Percentiles rank a stretch among this genome's conserved stretches.
phyloP scores from a whole-genome alignment of 2,113 vertebrate genomes.

The Aix galericulata region DNA sequence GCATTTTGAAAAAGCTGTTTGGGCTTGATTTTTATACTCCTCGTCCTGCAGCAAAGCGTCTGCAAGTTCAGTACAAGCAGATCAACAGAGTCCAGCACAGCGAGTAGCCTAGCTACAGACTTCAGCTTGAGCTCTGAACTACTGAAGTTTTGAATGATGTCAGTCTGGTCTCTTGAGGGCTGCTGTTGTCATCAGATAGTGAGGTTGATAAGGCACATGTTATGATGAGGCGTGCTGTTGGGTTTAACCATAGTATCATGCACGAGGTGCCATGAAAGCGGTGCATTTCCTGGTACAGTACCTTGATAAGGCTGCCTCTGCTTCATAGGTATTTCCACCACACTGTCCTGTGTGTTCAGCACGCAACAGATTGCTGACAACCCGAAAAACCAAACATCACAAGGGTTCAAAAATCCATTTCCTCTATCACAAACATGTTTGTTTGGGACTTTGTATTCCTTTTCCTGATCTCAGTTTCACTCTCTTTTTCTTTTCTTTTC shows the following conservation, averaged over 20 bases:
- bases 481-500: neutral
- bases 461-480: neutral
- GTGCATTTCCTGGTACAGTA: constrained; percentile 49
- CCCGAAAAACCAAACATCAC: neutral
- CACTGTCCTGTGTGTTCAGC: neutral
- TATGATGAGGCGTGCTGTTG: constrained; percentile 25
- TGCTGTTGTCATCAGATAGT: constrained; percentile 68
- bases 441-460: neutral
- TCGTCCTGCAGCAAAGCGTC: constrained; percentile 1
- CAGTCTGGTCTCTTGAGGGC: constrained; percentile 46
- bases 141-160: constrained; percentile 63
- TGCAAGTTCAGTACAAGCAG: constrained; percentile 4
- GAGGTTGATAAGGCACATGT: constrained; percentile 49
- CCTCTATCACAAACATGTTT: neutral
- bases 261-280: neutral
- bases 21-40: neutral
- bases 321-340: constrained; percentile 50
- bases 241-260: constrained; percentile 46
- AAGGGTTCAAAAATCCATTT: neutral
- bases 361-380: neutral
- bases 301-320: neutral
- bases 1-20: neutral
- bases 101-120: neutral
- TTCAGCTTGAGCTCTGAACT: constrained; percentile 24
- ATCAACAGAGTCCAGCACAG: neutral